Base-by-base conservation (phyloP, 2,888 invertebrate genomes). In the Drosophila nr. medialis region DNA sequence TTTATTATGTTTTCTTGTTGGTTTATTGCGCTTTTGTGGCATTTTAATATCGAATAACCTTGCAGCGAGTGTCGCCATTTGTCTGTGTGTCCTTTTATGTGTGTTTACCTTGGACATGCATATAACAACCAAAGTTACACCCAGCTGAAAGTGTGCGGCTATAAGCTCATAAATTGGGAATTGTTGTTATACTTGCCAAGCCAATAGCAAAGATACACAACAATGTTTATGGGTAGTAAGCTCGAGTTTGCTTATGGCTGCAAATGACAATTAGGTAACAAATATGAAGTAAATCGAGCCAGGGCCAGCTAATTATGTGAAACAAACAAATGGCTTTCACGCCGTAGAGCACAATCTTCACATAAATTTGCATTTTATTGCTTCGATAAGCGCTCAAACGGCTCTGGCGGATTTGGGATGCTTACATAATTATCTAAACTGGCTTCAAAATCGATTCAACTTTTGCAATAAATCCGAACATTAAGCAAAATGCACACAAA, bases 21-120 rank as follows among this genome's bases (percentile, higher is more conserved):
- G 86, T 78, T 85, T 85, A 88, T 85, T 83, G 86, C 83, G 67
- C 83, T 83, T 85, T 88, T 81, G 89, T 78, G 86, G 86, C 72
- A 73, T 75, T 83, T 77, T 83, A 83, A 80, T 77, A 83, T 83
- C 83, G 62, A 64, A 75, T 75, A 85, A 68, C 82, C 82, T 71
- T 61, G 62, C 75, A 49, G 27, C 55, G 45, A 77, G 34, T 80
- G 70, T 67, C 81, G 72, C 73, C 68, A 53, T 63, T 60, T 72
- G 58, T 75, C 18, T 64, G 59, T 51, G 36, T 36, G 56, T 51
- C 11, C 24, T 0, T 45, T 45, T 53, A 2, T 21, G 30, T 50
- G 27, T 67, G 60, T 75, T 63, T 75, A 36, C 60, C 55, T 50
- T 66, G 54, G 24, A 56, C 69, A 40, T 21, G 51, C 65, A 36